phyloP scores from a whole-genome alignment of 2,888 invertebrate species.

The Drosophila atripex region DNA sequence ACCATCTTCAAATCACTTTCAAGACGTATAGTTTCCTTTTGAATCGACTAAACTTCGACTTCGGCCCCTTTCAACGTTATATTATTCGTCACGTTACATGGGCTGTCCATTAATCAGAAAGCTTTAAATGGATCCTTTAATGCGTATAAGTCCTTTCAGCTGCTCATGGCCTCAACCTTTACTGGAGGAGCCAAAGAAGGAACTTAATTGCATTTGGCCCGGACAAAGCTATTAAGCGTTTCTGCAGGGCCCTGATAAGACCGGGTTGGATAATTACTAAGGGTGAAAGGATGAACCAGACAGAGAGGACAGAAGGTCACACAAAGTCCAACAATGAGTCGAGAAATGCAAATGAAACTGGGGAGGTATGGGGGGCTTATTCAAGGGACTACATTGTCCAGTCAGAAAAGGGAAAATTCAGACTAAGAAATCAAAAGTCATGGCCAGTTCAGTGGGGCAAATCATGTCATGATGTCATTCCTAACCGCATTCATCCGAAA shows the following conservation, averaged over 20 bases:
- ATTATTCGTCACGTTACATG: conserved; percentile 22
- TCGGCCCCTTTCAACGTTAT: conserved; percentile 23
- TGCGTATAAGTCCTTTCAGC: conserved; percentile 7
- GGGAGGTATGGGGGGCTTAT: conserved; percentile 22
- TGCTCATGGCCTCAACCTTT: conserved; percentile 12
- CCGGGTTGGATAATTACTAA: conserved; percentile 10
- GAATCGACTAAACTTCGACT: conserved; percentile 26
- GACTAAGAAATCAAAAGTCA: conserved; percentile 35
- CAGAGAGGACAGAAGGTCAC: conserved; percentile 11
- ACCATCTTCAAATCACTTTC: neutral
- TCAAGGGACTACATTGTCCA: conserved; percentile 13
- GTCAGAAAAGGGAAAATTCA: conserved; percentile 1
- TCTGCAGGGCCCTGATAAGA: conserved; percentile 39
- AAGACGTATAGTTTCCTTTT: conserved; percentile 1
- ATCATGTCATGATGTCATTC: conserved; percentile 32
- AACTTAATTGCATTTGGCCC: conserved; percentile 38
- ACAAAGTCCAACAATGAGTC: conserved; percentile 6
- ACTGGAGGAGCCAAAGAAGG: neutral
- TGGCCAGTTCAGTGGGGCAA: conserved; percentile 27
- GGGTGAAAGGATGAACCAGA: conserved; percentile 9
- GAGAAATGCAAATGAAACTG: conserved; percentile 29
- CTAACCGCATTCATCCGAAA: conserved; percentile 52
- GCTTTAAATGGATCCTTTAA: conserved; percentile 36
- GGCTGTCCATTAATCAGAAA: conserved; percentile 38
- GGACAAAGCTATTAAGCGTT: conserved; percentile 29